phyloP scores from a whole-genome alignment of 2,888 invertebrate genomes.

The Ommatoiulus sabulosus region DNA sequence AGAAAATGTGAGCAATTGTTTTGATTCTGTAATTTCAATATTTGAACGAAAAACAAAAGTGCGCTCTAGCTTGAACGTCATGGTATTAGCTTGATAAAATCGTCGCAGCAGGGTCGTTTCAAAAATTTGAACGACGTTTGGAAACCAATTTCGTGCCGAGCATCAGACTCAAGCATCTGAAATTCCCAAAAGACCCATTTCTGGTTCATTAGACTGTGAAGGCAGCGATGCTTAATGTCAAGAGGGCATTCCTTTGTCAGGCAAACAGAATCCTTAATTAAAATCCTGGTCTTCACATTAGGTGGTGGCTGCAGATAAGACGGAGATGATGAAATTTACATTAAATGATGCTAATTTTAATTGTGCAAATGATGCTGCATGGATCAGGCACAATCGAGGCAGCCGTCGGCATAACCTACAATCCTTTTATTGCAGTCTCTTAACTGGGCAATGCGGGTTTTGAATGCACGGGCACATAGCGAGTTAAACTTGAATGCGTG shows the following conservation, averaged over 20 bases:
- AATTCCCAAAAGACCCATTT: slow-evolving; percentile 31
- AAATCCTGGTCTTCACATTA: slow-evolving; percentile 27
- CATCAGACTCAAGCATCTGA: background rate
- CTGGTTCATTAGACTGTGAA: slow-evolving; percentile 42
- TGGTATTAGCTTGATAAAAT: background rate
- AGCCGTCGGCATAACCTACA: slow-evolving; percentile 1
- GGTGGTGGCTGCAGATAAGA: slow-evolving; percentile 45
- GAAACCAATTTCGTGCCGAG: background rate
- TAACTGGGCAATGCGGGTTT: background rate
- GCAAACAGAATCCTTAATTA: slow-evolving; percentile 30
- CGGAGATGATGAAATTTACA: slow-evolving; percentile 35
- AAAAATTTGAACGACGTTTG: background rate
- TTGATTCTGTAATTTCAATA: background rate
- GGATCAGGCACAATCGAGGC: background rate
- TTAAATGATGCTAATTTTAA: slow-evolving; percentile 46
- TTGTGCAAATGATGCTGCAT: slow-evolving; percentile 39
- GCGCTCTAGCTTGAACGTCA: background rate
- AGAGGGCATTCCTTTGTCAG: slow-evolving; percentile 38
- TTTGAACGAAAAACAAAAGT: slow-evolving; percentile 9
- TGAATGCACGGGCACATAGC: background rate
- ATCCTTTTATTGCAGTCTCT: slow-evolving; percentile 20
- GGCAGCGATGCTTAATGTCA: slow-evolving; percentile 38
- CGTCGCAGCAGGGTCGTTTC: slow-evolving; percentile 22
- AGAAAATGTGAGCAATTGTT: background rate
- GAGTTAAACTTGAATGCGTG: slow-evolving; percentile 35